Percentiles rank a stretch among this genome's conserved stretches.
Conservation (phyloP, 2,113 vertebrate genomes). For the Apeltes quadracus region DNA sequence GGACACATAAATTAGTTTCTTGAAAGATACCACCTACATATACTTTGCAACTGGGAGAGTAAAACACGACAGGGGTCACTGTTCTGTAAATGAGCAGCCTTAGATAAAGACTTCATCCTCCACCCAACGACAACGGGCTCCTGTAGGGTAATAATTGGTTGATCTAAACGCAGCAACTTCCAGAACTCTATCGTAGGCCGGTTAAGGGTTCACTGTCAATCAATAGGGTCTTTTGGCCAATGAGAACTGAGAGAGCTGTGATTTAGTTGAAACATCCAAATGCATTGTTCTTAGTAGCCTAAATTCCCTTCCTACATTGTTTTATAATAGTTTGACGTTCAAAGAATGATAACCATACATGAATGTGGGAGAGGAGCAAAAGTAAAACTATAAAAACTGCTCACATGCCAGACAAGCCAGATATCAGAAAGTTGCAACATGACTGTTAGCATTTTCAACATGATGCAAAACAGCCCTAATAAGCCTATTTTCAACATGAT, state of each 20-base stretch:
- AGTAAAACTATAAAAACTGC: background rate
- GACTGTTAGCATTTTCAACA: slow-evolving; percentile 17
- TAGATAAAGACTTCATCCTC: slow-evolving; percentile 50
- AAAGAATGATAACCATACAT: background rate
- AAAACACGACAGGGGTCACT: slow-evolving; percentile 66
- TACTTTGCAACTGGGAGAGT: slow-evolving; percentile 61
- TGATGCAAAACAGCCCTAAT: slow-evolving; percentile 33
- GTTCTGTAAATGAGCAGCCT: slow-evolving; percentile 64
- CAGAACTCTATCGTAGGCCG: slow-evolving; percentile 11
- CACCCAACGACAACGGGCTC: slow-evolving; percentile 17
- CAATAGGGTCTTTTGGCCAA: slow-evolving; percentile 28
- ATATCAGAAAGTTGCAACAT: background rate
- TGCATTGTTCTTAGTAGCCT: slow-evolving; percentile 20
- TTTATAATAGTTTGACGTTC: background rate
- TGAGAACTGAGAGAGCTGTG: slow-evolving; percentile 15
- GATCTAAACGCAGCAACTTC: slow-evolving; percentile 44
- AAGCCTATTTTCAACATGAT: slow-evolving; percentile 45
- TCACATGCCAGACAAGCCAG: background rate
- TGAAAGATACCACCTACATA: slow-evolving; percentile 69
- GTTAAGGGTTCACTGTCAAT: slow-evolving; percentile 43
- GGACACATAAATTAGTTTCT: slow-evolving; percentile 76
- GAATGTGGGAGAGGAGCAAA: background rate
- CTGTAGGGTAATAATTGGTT: slow-evolving; percentile 40
- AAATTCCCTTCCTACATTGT: too few species aligned
- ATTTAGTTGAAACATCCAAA: slow-evolving; percentile 28